phyloP scores from a whole-genome alignment of 2,797 vertebrate species.

The Mormyrus hasselquistii region DNA sequence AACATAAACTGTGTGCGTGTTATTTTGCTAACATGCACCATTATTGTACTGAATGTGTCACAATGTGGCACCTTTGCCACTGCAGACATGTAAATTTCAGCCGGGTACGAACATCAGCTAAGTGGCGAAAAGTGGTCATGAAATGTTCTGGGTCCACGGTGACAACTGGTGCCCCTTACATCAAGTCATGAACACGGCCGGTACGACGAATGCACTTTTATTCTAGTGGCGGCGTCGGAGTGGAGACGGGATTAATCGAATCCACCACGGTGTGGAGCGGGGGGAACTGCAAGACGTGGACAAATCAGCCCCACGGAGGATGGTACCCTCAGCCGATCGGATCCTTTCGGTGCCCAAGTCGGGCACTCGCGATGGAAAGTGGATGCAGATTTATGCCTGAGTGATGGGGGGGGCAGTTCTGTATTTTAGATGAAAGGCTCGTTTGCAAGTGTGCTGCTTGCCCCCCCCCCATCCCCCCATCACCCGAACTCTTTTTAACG shows the following conservation, averaged over 20 bases:
- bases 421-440: constrained; percentile 72
- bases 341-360: constrained; percentile 51
- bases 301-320: constrained; percentile 46
- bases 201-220: neutral
- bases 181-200: neutral
- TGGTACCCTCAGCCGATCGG: constrained; percentile 35
- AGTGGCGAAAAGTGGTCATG: neutral
- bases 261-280: neutral
- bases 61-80: neutral
- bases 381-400: constrained; percentile 70
- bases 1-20: neutral
- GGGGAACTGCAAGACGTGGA: neutral
- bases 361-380: neutral
- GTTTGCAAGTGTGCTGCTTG: constrained; percentile 64
- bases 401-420: constrained; percentile 49
- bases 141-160: neutral
- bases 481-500: constrained; percentile 80
- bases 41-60: neutral
- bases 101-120: neutral
- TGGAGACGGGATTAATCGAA: neutral
- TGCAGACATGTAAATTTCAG: neutral
- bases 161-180: neutral
- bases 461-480: constrained; percentile 37
- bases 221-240: neutral
- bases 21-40: neutral